Conservation (phyloP, 2,888 invertebrate genomes). For the Euproctis similis region DNA sequence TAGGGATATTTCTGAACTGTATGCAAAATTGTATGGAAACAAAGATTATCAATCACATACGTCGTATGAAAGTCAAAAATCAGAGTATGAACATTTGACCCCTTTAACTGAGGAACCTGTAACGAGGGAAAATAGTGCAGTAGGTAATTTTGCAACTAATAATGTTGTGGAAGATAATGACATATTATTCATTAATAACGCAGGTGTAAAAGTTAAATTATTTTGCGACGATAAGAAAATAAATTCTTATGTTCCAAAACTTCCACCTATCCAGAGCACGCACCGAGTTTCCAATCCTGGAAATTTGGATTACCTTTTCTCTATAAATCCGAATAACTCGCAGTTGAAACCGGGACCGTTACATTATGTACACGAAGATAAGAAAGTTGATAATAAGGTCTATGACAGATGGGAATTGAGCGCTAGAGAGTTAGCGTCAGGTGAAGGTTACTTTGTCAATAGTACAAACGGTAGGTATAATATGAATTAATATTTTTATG, state of each 20-base stretch:
- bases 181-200: conserved; percentile 35
- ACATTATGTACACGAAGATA: conserved; percentile 28
- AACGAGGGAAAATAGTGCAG: conserved; percentile 39
- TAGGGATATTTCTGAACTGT: conserved; percentile 50
- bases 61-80: conserved; percentile 24
- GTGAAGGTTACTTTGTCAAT: conserved; percentile 44
- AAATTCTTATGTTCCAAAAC: conserved; percentile 31
- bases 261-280: conserved; percentile 49
- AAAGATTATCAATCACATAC: conserved; percentile 27
- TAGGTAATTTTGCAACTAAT: conserved; percentile 4
- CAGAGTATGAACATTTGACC: conserved; percentile 37
- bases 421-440: conserved; percentile 43
- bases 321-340: conserved; percentile 24
- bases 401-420: conserved; percentile 45
- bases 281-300: conserved; percentile 36
- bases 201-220: conserved; percentile 39
- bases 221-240: conserved; percentile 23
- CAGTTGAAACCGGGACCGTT: conserved; percentile 22
- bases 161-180: conserved; percentile 26
- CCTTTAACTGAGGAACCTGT: conserved; percentile 59
- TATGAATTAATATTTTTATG: no score
- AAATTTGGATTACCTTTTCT: conserved; percentile 43
- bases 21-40: conserved; percentile 41
- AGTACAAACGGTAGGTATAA: conserved; percentile 36
- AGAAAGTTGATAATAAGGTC: conserved; percentile 16